Percentiles rank a stretch among this genome's conserved stretches.
Conservation (phyloP, 2,113 vertebrate genomes). For the Scolopax mira region DNA sequence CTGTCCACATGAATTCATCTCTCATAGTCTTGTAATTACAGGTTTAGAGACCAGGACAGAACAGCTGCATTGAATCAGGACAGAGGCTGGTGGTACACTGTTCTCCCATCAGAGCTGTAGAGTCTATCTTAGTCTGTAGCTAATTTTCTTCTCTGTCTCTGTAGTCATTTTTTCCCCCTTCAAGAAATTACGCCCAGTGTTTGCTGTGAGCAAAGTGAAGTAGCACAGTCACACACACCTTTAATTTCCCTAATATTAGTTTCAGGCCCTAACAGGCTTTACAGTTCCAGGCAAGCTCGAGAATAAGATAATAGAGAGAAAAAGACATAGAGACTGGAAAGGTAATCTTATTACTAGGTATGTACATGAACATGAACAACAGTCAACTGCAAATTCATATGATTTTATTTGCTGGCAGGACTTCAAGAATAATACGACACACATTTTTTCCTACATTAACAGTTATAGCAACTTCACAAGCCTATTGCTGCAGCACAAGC, state of each 20-base stretch:
- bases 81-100: background rate
- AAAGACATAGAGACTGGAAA: background rate
- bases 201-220: background rate
- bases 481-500: background rate
- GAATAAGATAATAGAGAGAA: background rate
- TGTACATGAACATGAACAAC: rapidly evolving
- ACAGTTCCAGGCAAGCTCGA: background rate
- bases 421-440: background rate
- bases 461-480: background rate
- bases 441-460: background rate
- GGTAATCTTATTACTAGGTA: background rate
- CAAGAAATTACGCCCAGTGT: background rate
- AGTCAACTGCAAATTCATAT: background rate
- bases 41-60: background rate
- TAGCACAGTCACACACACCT: background rate
- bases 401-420: background rate
- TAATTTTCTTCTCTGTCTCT: background rate
- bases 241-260: background rate
- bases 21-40: background rate
- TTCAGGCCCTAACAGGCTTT: background rate
- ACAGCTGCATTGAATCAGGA: background rate
- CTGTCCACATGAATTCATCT: background rate
- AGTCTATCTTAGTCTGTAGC: background rate
- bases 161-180: background rate
- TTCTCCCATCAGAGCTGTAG: background rate